Percentiles rank a stretch among this genome's conserved stretches.
phyloP scores from a whole-genome alignment of 2,113 vertebrate genomes.

The Poecile atricapillus region DNA sequence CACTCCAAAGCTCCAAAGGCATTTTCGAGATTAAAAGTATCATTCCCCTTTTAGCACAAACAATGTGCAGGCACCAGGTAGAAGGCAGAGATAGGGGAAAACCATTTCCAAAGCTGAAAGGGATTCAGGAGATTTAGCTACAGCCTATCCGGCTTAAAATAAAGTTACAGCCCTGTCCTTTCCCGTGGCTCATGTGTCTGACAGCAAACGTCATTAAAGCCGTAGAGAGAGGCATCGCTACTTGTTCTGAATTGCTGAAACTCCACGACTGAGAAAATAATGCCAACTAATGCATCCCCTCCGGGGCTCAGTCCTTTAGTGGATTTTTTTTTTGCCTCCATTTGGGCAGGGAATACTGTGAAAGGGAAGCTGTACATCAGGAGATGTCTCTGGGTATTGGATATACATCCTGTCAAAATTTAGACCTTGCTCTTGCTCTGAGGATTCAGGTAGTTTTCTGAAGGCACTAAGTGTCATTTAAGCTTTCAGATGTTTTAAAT shows the following conservation, averaged over 20 bases:
- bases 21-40: slow-evolving; percentile 51
- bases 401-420: background rate
- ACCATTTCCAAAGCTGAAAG: slow-evolving; percentile 49
- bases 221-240: background rate
- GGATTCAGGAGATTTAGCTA: slow-evolving; percentile 53
- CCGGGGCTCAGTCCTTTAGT: background rate
- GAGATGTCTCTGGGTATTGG: background rate
- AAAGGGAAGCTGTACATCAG: background rate
- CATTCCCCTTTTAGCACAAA: slow-evolving; percentile 26
- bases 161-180: slow-evolving; percentile 54
- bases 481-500: background rate
- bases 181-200: background rate
- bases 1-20: slow-evolving; percentile 34
- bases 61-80: slow-evolving; percentile 34
- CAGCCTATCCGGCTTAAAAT: slow-evolving; percentile 50
- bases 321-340: background rate
- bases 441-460: background rate
- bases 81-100: slow-evolving; percentile 30
- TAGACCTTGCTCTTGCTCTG: background rate
- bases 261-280: slow-evolving; percentile 40
- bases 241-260: slow-evolving; percentile 47
- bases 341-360: background rate
- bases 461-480: background rate
- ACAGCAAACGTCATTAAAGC: slow-evolving; percentile 56
- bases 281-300: background rate